Conservation (phyloP, 2,113 vertebrate species). For the Mormyrus lacerda region DNA sequence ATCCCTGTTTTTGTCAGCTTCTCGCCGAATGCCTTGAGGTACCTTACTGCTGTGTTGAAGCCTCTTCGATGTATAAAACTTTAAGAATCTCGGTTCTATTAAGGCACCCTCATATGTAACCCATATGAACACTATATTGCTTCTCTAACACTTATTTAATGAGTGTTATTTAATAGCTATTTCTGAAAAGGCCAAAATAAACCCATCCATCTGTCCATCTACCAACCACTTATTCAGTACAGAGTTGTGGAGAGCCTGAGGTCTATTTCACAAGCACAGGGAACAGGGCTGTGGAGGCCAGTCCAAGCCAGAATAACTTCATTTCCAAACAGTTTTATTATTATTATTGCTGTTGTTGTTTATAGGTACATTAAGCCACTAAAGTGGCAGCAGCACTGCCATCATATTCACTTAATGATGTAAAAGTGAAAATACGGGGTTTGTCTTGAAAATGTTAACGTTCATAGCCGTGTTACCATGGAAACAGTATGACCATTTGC, state of each 20-base stretch:
- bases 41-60: neutral
- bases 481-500: slow-evolving; percentile 45
- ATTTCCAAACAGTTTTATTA: neutral
- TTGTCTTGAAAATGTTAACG: slow-evolving; percentile 44
- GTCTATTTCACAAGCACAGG: neutral
- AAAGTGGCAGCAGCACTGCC: neutral
- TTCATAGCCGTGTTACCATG: slow-evolving; percentile 55
- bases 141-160: neutral
- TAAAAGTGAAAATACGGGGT: slow-evolving; percentile 21
- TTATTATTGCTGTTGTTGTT: neutral
- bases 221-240: neutral
- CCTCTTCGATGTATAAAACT: neutral
- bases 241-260: neutral
- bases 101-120: neutral
- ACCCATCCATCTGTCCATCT: neutral
- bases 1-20: neutral
- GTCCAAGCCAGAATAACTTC: neutral
- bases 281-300: neutral
- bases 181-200: neutral
- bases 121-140: neutral
- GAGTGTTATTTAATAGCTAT: neutral
- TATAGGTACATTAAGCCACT: neutral
- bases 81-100: neutral
- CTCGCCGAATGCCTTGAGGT: neutral
- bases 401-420: slow-evolving; percentile 19